Evolutionary conservation across 2,888 invertebrate species (phyloP), one percentile per base, ranked within the genome.

Genomic region (Prosapia bicincta): DNA sequence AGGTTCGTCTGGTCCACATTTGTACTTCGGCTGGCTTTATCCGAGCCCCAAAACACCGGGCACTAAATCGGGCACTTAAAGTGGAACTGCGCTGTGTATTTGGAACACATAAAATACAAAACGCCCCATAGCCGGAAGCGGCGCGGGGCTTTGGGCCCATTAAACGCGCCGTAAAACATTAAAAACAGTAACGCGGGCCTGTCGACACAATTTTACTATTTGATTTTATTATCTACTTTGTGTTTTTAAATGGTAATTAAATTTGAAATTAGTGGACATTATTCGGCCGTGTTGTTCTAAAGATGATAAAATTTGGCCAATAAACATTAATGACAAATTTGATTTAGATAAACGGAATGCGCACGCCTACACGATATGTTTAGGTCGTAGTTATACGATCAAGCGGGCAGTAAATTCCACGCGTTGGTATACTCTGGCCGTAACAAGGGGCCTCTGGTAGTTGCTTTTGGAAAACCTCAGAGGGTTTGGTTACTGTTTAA

Each of bases 231-330:
- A 54, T 54, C 54, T 54, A 54, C 54, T 54, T 54, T 54, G 54
- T 54, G 54, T 54, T 54, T 54, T 54, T 54, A 54, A 54, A 54
- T 20, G 54, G 54, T 54, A 54, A 54, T 54, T 54, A 54, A 54
- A 20, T 54, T 54, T 54, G 54, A 54, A 54, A 54, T 54, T 54
- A 54, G 54, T 54, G 54, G 54, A 54, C 54, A 54, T 54, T 54
- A 54, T 54, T 54, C 54, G 54, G 5, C 20, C 54, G 54, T 54
- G 54, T 54, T 54, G 54, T 54, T 54, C 20, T 54, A 54, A 54
- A 54, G 54, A 54, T 54, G 54, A 54, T 54, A 54, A 54, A 54
- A 54, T 54, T 54, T 54, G 54, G 54, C 54, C 54, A 54, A 54
- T 54, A 54, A 54, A 54, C 54, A 13, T 54, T 54, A 54, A 54